Evolutionary conservation across 1,140 invertebrate species (phyloP), one percentile per base, ranked within the genome.

Genomic region (Arctopsyche grandis): DNA sequence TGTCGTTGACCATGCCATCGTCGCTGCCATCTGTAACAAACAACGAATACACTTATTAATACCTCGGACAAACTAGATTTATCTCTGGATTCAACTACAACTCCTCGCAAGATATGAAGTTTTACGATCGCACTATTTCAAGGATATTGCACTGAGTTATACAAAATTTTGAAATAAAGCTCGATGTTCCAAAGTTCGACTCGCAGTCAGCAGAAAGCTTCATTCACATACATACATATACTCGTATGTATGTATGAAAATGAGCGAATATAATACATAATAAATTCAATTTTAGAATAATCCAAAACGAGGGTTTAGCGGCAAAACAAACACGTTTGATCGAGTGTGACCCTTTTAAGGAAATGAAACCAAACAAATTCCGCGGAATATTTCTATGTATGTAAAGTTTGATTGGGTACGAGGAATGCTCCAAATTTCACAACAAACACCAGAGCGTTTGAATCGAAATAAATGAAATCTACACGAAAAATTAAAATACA

Each of bases 1-100:
- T 89, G 83, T 91, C 89, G 58, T 87, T 86, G 26, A 90, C 90
- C 83, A 92, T 90, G 9, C 92, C 92, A 84, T 93, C 92, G 69
- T 88, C 86, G 29, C 89, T 91, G 88, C 92, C 91, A 84, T 91
- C 90, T 92, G 87, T 12, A 90, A 89, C 22, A 22, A 29, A 63
- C 58, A 29, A 66, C 14, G 12, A 66, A 66, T 24, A 26, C 26
- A 52, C 48, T 52, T 14, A 52, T 52, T 52, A 52, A 52, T 12
- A 3, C 12, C 10, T 3, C 12, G 48, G 3, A 52, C 16, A 5
- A 46, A 46, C 12, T 7, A 46, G 5, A n/a, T 38, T 38, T 38
- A 38, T 38, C 29, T 38, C 29, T 1, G 1, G 7, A 38, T 38
- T 1, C 7, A 7, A 7, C 29, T 38, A 7, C 29, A 38, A 38